Percentiles rank a stretch among this genome's conserved stretches.
These are phyloP conservation scores for Lepas anatifera DNA, from an alignment of 2,888 invertebrate species.

Conservation along the genomic window DNA sequence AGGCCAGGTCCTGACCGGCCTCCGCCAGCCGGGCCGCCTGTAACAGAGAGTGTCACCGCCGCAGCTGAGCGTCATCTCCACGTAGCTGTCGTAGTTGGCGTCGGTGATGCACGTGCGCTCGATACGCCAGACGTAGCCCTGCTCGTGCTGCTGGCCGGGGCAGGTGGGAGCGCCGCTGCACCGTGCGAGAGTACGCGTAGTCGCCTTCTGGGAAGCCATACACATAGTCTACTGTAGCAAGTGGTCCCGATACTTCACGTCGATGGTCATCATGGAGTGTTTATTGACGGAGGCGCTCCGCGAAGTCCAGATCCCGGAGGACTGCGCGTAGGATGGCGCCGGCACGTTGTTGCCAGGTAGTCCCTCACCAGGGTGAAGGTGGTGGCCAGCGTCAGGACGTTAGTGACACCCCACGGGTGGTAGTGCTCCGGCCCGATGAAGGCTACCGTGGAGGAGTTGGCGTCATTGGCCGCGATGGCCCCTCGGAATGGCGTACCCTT, in stretches of 20 bases:
- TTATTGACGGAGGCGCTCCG: slow-evolving; percentile 69
- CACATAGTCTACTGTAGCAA: slow-evolving; percentile 85
- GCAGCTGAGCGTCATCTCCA: slow-evolving; percentile 88
- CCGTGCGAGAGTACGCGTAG: slow-evolving; percentile 89
- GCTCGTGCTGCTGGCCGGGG: slow-evolving; percentile 80
- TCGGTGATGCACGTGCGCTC: slow-evolving; percentile 90
- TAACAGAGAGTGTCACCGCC: slow-evolving; percentile 71
- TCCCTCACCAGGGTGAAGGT: slow-evolving; percentile 89
- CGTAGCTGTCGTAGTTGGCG: slow-evolving; percentile 89
- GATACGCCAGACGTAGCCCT: slow-evolving; percentile 76
- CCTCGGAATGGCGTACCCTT: slow-evolving; percentile 19
- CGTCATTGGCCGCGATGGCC: slow-evolving; percentile 24
- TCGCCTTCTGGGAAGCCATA: slow-evolving; percentile 91
- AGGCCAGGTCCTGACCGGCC: slow-evolving; percentile 70
- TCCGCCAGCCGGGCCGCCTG: slow-evolving; percentile 86
- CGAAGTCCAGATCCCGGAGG: slow-evolving; percentile 62
- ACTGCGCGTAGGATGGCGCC: slow-evolving; percentile 74
- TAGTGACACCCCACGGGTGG: slow-evolving; percentile 63
- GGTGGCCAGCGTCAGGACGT: slow-evolving; percentile 84
- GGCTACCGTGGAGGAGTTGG: slow-evolving; percentile 24
- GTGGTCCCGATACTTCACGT: slow-evolving; percentile 85
- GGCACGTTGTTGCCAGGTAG: slow-evolving; percentile 84
- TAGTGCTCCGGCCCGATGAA: slow-evolving; percentile 42
- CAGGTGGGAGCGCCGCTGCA: slow-evolving; percentile 81
- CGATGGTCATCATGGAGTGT: slow-evolving; percentile 72